Conservation (phyloP, 2,888 invertebrate species). For the Pollenia labialis region DNA sequence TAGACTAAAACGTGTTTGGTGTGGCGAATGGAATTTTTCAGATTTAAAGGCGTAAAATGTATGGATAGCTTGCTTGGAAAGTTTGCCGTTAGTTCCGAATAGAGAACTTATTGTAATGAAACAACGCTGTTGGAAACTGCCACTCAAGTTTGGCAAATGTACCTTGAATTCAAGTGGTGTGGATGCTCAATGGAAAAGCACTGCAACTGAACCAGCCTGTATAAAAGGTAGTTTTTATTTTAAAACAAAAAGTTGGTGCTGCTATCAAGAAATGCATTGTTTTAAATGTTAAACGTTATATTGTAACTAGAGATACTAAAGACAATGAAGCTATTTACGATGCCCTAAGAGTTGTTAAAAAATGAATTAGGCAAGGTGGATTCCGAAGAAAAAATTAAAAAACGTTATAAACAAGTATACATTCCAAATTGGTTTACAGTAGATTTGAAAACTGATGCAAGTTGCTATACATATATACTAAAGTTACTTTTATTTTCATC, state of each 20-base stretch:
- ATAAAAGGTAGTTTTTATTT: conserved; percentile 82
- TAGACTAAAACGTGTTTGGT: too few relatives aligned
- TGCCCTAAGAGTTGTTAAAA: conserved; percentile 93
- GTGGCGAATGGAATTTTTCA: too few relatives aligned
- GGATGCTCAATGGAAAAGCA: conserved; percentile 79
- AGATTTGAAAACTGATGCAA: conserved; percentile 98
- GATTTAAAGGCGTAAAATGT: too few relatives aligned
- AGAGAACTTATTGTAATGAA: too few relatives aligned
- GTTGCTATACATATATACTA: conserved; percentile 76
- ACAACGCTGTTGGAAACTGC: conserved; percentile 87
- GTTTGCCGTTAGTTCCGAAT: too few relatives aligned
- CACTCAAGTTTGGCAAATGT: conserved; percentile 83
- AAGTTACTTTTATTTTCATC: background rate
- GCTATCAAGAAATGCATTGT: conserved; percentile 96
- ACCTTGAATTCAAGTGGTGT: conserved; percentile 80
- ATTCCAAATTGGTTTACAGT: conserved; percentile 99
- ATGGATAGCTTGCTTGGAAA: too few relatives aligned
- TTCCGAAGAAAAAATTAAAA: conserved; percentile 96
- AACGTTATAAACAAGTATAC: conserved; percentile 95
- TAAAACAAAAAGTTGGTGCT: conserved; percentile 86
- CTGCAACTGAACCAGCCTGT: conserved; percentile 83
- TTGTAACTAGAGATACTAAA: conserved; percentile 97
- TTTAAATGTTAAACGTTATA: conserved; percentile 97
- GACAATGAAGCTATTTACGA: conserved; percentile 96
- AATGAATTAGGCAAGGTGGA: conserved; percentile 96